These are phyloP conservation scores for Drosophila sucinea DNA, from an alignment of 1,140 invertebrate species.

Conservation along the genomic window DNA sequence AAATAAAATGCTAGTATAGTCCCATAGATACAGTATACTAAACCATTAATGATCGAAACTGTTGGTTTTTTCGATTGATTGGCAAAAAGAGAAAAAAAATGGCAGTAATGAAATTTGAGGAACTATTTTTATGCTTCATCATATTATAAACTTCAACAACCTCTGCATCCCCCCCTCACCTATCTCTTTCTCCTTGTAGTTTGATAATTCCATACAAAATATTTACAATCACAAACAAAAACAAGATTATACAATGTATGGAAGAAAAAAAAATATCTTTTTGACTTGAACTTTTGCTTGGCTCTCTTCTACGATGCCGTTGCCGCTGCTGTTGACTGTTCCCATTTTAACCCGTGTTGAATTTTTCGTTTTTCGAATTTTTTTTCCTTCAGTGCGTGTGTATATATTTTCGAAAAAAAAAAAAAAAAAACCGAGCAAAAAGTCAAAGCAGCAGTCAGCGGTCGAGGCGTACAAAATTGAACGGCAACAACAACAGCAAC, in stretches of 20 bases:
- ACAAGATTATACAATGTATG: conserved; percentile 29
- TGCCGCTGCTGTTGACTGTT: conserved; percentile 53
- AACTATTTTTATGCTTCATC: too few species aligned
- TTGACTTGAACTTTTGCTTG: conserved; percentile 49
- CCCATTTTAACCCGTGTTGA: conserved; percentile 48
- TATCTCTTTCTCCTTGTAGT: conserved; percentile 37
- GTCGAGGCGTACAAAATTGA: conserved; percentile 78
- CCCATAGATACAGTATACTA: too few species aligned
- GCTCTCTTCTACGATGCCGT: background rate
- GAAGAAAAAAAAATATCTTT: conserved; percentile 18
- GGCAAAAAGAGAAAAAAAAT: too few species aligned
- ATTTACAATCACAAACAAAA: conserved; percentile 43
- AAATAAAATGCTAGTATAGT: too few species aligned
- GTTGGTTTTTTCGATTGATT: too few species aligned
- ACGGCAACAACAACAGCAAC: conserved; percentile 52
- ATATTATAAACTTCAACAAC: background rate
- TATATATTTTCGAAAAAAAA: conserved; percentile 43
- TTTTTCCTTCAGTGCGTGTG: conserved; percentile 11
- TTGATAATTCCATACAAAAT: conserved; percentile 27
- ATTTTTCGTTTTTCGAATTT: conserved; percentile 7
- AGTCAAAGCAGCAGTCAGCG: conserved; percentile 75
- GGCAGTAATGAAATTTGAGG: too few species aligned
- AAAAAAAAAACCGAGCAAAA: conserved; percentile 66
- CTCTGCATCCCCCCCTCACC: background rate
- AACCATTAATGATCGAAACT: too few species aligned